Evolutionary conservation across 2,888 invertebrate genomes (phyloP).

Genomic region (Lepidochrysops patricia): DNA sequence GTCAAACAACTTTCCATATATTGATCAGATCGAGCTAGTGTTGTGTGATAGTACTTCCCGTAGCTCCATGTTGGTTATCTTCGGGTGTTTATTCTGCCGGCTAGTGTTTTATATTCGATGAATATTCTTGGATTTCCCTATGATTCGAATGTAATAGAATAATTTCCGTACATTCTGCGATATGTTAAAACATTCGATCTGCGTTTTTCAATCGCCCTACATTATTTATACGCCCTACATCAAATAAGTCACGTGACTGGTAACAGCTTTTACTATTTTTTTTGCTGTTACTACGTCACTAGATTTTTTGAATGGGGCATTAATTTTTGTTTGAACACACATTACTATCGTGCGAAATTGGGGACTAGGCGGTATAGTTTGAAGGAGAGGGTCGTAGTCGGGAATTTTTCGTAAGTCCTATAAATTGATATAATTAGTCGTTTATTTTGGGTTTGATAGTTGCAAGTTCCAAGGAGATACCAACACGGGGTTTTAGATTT

Average conservation of each 20-base stretch:
- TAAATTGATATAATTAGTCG: no score
- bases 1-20: not conserved
- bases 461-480: not conserved
- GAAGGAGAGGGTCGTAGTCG: no score
- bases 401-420: no score
- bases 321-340: no score
- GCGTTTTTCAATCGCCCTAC: no score
- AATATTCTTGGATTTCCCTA: not conserved
- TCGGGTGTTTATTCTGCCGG: not conserved
- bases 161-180: no score
- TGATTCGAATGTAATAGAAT: no score
- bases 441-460: slow-evolving; percentile 5
- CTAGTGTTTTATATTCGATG: not conserved
- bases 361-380: no score
- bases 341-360: no score
- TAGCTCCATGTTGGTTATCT: not conserved
- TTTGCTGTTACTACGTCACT: not conserved
- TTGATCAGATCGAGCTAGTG: not conserved
- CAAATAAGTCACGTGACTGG: not conserved
- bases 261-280: not conserved
- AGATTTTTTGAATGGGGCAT: not conserved
- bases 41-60: not conserved
- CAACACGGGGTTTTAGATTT: not conserved
- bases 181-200: not conserved
- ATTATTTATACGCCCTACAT: no score